Percentiles rank a stretch among this genome's conserved stretches.
Evolutionary conservation across 2,797 vertebrate genomes (phyloP).

Genomic region (Threskiornis aethiopicus): DNA sequence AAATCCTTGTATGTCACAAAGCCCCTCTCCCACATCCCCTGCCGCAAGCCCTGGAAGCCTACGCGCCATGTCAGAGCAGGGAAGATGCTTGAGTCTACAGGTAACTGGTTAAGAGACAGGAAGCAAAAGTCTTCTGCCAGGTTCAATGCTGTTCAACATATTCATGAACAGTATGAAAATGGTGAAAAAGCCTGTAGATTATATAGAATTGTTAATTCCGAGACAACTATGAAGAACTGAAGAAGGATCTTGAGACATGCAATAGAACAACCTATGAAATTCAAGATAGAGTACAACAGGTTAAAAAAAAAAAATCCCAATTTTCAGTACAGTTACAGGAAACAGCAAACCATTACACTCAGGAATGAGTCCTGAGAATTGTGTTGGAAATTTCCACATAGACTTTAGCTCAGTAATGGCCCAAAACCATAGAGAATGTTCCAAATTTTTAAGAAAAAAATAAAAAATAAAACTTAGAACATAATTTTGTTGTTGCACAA

Average conservation of each 20-base stretch:
- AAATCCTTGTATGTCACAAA: neutral
- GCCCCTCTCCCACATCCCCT: accelerated
- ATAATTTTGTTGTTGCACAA: neutral
- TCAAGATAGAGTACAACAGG: neutral
- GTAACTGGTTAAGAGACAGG: neutral
- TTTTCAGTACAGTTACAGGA: neutral
- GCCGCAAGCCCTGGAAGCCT: neutral
- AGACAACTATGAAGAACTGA: neutral
- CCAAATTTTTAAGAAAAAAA: neutral
- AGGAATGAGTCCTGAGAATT: neutral
- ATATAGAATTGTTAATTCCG: neutral
- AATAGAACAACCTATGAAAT: neutral
- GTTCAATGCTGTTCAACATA: neutral
- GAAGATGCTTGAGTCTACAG: neutral
- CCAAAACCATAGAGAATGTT: neutral
- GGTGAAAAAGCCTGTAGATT: neutral
- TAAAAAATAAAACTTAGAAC: neutral
- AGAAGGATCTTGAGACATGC: neutral
- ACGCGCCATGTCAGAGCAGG: neutral
- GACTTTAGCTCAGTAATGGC: neutral
- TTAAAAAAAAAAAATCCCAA: neutral
- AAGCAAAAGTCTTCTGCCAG: neutral
- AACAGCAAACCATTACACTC: neutral
- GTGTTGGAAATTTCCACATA: neutral
- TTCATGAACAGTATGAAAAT: neutral